Conservation (phyloP, 2,113 vertebrate genomes). For the Corapipo altera region DNA sequence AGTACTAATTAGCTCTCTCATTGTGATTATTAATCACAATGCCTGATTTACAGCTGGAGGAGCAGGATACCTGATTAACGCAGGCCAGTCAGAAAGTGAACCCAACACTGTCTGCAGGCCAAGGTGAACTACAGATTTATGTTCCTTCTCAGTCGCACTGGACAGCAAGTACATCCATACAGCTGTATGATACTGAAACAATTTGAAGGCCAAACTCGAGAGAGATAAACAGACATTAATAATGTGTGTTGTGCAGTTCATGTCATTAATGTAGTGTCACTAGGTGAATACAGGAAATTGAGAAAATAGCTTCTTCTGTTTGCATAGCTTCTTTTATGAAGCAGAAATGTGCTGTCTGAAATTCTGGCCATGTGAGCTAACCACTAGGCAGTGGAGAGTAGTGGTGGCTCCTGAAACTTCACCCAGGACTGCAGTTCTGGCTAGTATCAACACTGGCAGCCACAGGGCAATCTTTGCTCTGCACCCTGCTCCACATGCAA, state of each 20-base stretch:
- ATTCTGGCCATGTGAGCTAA: background rate
- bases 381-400: background rate
- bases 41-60: constrained; percentile 57
- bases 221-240: constrained; percentile 22
- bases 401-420: background rate
- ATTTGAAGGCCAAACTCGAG: constrained; percentile 38
- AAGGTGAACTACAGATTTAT: constrained; percentile 61
- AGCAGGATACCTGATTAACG: background rate
- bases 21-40: constrained; percentile 38
- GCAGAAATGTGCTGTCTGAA: background rate
- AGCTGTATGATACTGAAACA: background rate
- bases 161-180: background rate
- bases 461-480: background rate
- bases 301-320: background rate
- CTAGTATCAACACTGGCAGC: background rate
- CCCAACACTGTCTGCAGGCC: background rate
- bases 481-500: rapidly evolving
- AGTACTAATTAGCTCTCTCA: constrained; percentile 56
- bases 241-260: background rate
- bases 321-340: background rate
- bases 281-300: background rate
- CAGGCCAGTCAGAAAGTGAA: background rate
- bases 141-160: background rate
- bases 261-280: background rate
- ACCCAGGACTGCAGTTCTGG: background rate